Conservation (phyloP, 2,888 invertebrate species). For the Pyrrhia umbra region DNA sequence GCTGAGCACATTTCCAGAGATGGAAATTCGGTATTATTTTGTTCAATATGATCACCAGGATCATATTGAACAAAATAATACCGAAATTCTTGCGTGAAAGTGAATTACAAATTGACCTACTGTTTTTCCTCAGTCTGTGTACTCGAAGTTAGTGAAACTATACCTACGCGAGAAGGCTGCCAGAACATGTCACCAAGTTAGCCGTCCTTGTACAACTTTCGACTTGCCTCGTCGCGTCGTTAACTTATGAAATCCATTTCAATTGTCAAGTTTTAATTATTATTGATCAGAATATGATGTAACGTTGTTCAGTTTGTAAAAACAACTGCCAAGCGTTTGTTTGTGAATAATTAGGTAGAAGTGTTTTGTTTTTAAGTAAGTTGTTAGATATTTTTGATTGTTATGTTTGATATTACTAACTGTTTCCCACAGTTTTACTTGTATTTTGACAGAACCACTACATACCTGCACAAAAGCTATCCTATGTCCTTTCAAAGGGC, state of each 20-base stretch:
- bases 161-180: constrained; percentile 29
- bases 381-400: too few species aligned
- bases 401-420: too few species aligned
- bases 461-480: too few species aligned
- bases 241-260: constrained; percentile 70
- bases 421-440: too few species aligned
- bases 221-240: constrained; percentile 59
- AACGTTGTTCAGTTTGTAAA: constrained; percentile 1
- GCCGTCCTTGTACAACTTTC: constrained; percentile 63
- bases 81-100: too few species aligned
- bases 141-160: constrained; percentile 50
- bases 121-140: constrained; percentile 16
- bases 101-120: constrained; percentile 14
- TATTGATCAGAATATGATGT: constrained; percentile 53
- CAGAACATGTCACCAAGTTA: constrained; percentile 65
- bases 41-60: too few species aligned
- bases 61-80: too few species aligned
- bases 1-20: too few species aligned
- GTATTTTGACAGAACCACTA: too few species aligned
- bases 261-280: constrained; percentile 69
- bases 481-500: too few species aligned
- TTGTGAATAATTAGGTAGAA: neutral
- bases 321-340: constrained; percentile 8
- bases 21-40: too few species aligned
- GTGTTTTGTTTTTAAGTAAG: neutral